Percentiles rank a stretch among this genome's conserved stretches.
Evolutionary conservation across 1,140 invertebrate species (phyloP).

Genomic region (Zaprionus tsacasi): DNA sequence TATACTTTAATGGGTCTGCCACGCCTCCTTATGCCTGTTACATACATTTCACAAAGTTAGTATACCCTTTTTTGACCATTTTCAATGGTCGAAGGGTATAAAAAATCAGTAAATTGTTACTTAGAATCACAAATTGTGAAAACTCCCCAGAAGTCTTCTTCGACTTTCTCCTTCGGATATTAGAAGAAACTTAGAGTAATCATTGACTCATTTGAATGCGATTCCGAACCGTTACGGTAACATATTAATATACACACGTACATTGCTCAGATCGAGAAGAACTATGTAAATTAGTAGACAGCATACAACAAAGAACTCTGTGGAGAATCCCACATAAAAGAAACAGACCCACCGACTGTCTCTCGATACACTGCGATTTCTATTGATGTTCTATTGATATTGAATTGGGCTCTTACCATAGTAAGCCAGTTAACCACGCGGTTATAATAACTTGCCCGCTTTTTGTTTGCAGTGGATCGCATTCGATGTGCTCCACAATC

Average conservation of each 20-base stretch:
- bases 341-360: neutral
- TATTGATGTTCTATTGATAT: conserved; percentile 65
- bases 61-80: too few species aligned
- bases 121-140: too few species aligned
- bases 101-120: too few species aligned
- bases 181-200: neutral
- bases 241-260: neutral
- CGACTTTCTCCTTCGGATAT: neutral
- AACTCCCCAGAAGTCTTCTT: neutral
- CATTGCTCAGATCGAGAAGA: conserved; percentile 15
- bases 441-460: conserved; percentile 34
- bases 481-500: conserved; percentile 4
- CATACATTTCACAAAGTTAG: too few species aligned
- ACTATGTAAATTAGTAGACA: conserved; percentile 70
- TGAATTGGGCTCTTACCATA: conserved; percentile 66
- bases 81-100: too few species aligned
- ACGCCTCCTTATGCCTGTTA: too few species aligned
- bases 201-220: neutral
- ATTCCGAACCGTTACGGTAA: neutral
- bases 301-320: neutral
- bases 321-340: neutral
- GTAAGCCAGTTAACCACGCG: conserved; percentile 58
- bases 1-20: too few species aligned
- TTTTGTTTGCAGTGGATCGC: neutral
- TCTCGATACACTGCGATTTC: neutral